Conservation (phyloP, 2,113 vertebrate species). For the Pteruthius melanotis region DNA sequence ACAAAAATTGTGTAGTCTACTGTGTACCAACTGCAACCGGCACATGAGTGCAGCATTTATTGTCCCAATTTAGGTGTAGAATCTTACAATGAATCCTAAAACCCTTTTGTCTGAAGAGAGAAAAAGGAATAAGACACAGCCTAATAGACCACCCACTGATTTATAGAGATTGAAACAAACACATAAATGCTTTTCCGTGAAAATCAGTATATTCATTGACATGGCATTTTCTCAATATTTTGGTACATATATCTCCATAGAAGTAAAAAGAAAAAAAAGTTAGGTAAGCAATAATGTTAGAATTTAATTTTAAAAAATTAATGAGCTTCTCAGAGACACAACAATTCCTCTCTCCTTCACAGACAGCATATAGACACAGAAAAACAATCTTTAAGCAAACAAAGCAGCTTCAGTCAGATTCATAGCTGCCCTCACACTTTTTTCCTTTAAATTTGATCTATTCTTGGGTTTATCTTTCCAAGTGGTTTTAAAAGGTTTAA, state of each 20-base stretch:
- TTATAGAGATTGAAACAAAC: not conserved
- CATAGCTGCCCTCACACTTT: not conserved
- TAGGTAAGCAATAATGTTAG: not conserved
- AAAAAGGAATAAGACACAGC: not conserved
- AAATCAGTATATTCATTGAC: not conserved
- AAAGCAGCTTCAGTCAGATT: not conserved
- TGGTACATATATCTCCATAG: not conserved
- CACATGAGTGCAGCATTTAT: not conserved
- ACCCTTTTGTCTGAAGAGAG: not conserved
- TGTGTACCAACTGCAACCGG: not conserved
- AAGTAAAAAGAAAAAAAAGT: not conserved
- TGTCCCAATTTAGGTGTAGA: not conserved
- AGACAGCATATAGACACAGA: not conserved
- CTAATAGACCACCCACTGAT: not conserved
- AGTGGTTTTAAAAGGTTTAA: conserved; percentile 14
- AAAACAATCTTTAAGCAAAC: not conserved
- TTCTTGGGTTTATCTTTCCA: conserved; percentile 29
- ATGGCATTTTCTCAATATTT: not conserved
- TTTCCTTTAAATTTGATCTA: conserved; percentile 10
- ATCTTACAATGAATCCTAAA: not conserved
- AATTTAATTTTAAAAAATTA: not conserved
- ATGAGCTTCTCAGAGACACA: not conserved
- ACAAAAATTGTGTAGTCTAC: not conserved
- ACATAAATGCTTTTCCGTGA: not conserved
- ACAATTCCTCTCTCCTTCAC: not conserved